Evolutionary conservation across 2,797 vertebrate genomes (phyloP).

Genomic region (Emydoidea blandingii): DNA sequence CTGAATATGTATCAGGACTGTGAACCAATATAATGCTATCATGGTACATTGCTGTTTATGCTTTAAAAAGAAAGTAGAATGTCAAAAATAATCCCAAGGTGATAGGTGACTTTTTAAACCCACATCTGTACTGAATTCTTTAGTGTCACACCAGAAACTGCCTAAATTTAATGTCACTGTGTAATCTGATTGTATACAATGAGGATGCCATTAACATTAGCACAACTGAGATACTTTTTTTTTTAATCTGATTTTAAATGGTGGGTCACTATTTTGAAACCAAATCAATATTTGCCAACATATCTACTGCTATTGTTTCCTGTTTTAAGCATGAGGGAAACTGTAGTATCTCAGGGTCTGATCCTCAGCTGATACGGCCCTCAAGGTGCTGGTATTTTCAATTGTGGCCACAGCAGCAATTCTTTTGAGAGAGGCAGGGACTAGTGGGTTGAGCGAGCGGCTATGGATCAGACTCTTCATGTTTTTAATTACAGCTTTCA

Average conservation of each 20-base stretch:
- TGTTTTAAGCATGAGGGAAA: neutral
- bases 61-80: slow-evolving; percentile 30
- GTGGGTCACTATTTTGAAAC: neutral
- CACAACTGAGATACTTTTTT: neutral
- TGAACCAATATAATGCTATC: neutral
- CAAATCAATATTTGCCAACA: neutral
- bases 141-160: neutral
- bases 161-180: neutral
- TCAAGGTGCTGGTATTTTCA: neutral
- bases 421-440: neutral
- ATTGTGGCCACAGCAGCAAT: neutral
- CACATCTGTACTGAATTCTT: slow-evolving; percentile 7
- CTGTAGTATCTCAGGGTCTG: neutral
- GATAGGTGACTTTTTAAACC: slow-evolving; percentile 47
- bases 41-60: slow-evolving; percentile 9
- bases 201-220: neutral
- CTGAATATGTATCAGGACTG: neutral
- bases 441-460: neutral
- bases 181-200: neutral
- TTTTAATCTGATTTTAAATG: neutral
- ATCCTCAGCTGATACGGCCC: neutral
- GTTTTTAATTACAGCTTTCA: neutral
- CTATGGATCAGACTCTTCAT: neutral
- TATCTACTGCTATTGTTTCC: neutral
- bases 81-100: slow-evolving; percentile 20